phyloP scores from a whole-genome alignment of 2,888 invertebrate species.

The Ichneumoninae sp. region DNA sequence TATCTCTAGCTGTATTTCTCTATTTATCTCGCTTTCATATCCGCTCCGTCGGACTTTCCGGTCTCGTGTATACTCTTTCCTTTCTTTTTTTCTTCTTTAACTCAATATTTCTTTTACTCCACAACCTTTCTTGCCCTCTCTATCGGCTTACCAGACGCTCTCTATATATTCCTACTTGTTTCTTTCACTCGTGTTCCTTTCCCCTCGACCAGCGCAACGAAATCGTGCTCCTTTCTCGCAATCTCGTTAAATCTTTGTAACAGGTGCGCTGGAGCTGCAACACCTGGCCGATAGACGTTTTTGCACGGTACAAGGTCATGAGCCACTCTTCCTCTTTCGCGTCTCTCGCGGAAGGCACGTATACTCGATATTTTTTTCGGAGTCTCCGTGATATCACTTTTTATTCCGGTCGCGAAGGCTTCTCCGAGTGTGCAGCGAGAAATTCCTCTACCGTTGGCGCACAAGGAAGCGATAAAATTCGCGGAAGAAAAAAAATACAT shows the following conservation, averaged over 20 bases:
- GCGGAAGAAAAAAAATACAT: neutral
- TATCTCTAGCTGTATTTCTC: slow-evolving; percentile 25
- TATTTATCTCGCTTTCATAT: slow-evolving; percentile 30
- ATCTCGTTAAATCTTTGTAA: slow-evolving; percentile 49
- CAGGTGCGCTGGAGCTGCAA: slow-evolving; percentile 45
- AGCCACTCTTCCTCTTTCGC: neutral
- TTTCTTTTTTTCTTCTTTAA: neutral
- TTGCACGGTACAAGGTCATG: slow-evolving; percentile 10
- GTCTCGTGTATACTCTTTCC: neutral
- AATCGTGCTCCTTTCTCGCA: slow-evolving; percentile 37
- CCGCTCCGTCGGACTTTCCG: slow-evolving; percentile 8
- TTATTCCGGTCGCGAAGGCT: neutral
- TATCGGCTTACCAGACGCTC: neutral
- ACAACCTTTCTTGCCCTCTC: neutral
- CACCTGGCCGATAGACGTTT: slow-evolving; percentile 21
- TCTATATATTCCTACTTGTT: neutral
- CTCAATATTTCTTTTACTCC: neutral
- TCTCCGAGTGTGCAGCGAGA: neutral
- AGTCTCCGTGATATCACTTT: neutral
- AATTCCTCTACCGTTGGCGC: neutral
- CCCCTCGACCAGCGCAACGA: neutral
- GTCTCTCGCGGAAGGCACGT: neutral
- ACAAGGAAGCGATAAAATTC: slow-evolving; percentile 6
- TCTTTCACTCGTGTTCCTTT: neutral
- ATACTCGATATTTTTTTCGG: neutral